Evolutionary conservation across 2,113 vertebrate species (phyloP), one percentile per base, ranked within the genome.

Genomic region (Alethe diademata): DNA sequence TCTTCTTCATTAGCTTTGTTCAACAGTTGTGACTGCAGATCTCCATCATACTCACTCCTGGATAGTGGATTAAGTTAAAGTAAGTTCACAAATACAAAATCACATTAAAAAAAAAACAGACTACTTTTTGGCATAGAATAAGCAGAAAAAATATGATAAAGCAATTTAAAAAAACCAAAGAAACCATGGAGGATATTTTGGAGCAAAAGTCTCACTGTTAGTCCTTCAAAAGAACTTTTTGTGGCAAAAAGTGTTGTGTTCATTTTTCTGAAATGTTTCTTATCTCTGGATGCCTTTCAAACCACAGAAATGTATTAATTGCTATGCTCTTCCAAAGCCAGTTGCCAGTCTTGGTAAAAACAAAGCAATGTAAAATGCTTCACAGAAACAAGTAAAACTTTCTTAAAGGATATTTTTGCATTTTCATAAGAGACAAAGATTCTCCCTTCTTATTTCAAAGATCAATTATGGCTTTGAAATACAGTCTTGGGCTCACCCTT

Each of bases 1-100:
- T 99, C 99, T 95, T 99, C 99, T 97, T 99, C 99, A 36, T 99
- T 99, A 90, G 99, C 99, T 98, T 99, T 99, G 97, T 98, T 99
- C 69, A 99, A 97, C 84, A 99, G 98, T 81, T 99, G 99, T n/a
- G 99, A 99, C 93, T 99, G 99, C 69, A 99, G 98, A 95, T 99
- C 99, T 65, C 99, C 99, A 86, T 99, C 99, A 75, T 99, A 99
- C 92, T 99, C 99, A 93, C 99, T 99, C 98, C 99, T 99, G 58
- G 7, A 93, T 29, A 53, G 62, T 36, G 24, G 57, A 94, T 79
- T 86, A 95, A 92, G 17, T 78, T 66, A 47, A 78, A 93, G 16
- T 71, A 35, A 90, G 60, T 43, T 74, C 36, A 91, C 12, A 73
- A 93, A 71, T 5, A 83, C 3, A 56, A 60, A 62, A 67, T 35